These are phyloP conservation scores for Sarcophaga carnaria DNA, from an alignment of 2,888 invertebrate genomes.

Conservation along the genomic window DNA sequence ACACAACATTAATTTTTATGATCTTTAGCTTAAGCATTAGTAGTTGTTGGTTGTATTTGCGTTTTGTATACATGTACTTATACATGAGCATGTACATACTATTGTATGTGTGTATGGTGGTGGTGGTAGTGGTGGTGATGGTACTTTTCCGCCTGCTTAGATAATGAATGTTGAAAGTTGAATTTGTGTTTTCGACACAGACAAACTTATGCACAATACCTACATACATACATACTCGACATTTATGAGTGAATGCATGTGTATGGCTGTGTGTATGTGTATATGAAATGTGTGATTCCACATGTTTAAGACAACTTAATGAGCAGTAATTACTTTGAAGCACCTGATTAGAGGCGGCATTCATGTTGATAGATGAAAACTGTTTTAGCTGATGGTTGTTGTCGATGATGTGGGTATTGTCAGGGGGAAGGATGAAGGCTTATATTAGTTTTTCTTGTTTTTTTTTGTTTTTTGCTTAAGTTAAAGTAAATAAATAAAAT, in stretches of 20 bases:
- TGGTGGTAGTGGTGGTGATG: not conserved
- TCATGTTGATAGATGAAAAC: conserved; percentile 55
- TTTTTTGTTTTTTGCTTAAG: not conserved
- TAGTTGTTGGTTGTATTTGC: no score
- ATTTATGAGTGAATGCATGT: not conserved
- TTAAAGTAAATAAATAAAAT: conserved; percentile 42
- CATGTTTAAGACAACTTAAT: conserved; percentile 72
- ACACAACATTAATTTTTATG: no score
- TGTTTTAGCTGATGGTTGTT: not conserved
- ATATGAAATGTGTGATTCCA: conserved; percentile 38
- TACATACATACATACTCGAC: not conserved
- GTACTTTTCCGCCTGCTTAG: conserved; percentile 29
- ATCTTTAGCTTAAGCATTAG: no score
- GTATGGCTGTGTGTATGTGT: not conserved
- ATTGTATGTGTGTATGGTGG: not conserved
- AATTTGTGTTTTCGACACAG: conserved; percentile 17
- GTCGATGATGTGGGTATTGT: not conserved
- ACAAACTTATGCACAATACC: not conserved
- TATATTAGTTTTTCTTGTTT: not conserved
- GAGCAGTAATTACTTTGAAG: conserved; percentile 72
- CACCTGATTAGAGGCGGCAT: conserved; percentile 66
- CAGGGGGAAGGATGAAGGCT: not conserved
- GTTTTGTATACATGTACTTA: no score
- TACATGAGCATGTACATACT: no score
- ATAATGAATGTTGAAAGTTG: conserved; percentile 60